phyloP scores from a whole-genome alignment of 2,113 vertebrate species.

The Balaeniceps rex region DNA sequence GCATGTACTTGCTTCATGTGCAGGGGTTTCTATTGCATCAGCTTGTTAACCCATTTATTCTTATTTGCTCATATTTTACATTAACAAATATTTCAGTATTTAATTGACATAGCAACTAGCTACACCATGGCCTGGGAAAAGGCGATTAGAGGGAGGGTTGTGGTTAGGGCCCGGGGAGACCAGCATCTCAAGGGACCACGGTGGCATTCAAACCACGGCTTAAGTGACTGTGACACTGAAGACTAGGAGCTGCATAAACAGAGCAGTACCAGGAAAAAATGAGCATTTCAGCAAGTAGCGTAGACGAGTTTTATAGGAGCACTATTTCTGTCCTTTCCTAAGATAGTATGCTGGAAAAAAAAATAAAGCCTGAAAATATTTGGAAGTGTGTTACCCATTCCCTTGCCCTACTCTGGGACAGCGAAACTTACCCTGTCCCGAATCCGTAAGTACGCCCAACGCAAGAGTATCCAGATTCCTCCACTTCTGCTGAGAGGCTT shows the following conservation, averaged over 20 bases:
- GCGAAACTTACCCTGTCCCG: neutral
- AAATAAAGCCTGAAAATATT: neutral
- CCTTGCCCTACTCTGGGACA: neutral
- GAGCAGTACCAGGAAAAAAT: neutral
- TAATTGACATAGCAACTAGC: neutral
- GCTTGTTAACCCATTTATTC: neutral
- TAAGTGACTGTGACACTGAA: neutral
- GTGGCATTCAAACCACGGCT: neutral
- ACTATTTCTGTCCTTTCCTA: neutral
- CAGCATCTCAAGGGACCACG: neutral
- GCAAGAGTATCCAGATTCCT: neutral
- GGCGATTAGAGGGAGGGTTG: fast-evolving
- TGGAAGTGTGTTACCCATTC: neutral
- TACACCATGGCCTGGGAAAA: neutral
- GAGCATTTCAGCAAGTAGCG: neutral
- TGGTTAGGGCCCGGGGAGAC: neutral
- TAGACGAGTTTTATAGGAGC: neutral
- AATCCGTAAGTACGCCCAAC: fast-evolving
- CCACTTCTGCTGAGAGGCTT: neutral
- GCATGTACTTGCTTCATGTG: neutral
- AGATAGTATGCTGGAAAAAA: neutral
- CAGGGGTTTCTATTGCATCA: neutral
- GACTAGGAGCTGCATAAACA: neutral
- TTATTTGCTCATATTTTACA: neutral
- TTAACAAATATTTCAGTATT: neutral